phyloP scores from a whole-genome alignment of 2,797 vertebrate species.

The Eurystomus glaucurus region DNA sequence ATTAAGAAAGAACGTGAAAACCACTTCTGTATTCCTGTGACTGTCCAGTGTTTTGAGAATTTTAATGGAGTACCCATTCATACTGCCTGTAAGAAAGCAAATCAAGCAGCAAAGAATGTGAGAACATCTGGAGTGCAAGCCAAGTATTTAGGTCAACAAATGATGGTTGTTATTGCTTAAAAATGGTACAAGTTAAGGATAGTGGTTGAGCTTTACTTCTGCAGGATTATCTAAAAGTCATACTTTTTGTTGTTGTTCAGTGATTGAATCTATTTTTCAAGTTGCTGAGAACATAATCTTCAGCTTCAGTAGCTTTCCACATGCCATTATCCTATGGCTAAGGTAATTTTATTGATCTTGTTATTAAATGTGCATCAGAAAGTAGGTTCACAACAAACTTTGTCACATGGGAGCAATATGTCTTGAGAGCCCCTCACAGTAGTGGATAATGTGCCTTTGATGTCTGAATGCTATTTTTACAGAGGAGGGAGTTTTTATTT shows the following conservation, averaged over 20 bases:
- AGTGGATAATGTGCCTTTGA: background rate
- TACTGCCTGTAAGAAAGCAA: conserved; percentile 22
- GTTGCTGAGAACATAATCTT: conserved; percentile 27
- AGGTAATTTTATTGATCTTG: background rate
- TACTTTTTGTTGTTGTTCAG: background rate
- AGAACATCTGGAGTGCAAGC: conserved; percentile 49
- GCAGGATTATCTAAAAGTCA: background rate
- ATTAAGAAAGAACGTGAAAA: background rate
- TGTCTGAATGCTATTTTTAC: background rate
- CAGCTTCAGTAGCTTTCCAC: background rate
- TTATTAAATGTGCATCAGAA: background rate
- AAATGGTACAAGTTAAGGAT: background rate
- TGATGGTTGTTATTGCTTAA: background rate
- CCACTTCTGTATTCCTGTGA: background rate
- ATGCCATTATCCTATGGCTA: background rate
- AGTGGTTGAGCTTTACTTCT: background rate
- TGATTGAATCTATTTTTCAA: conserved; percentile 41
- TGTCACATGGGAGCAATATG: background rate
- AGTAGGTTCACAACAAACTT: background rate
- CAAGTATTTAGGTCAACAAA: conserved; percentile 50
- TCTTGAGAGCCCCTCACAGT: background rate
- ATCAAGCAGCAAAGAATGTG: conserved; percentile 26
- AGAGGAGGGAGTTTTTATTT: background rate
- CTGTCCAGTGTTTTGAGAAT: background rate
- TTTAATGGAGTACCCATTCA: background rate